These are phyloP conservation scores for Euthynnus affinis DNA, from an alignment of 2,797 vertebrate species.

Conservation along the genomic window DNA sequence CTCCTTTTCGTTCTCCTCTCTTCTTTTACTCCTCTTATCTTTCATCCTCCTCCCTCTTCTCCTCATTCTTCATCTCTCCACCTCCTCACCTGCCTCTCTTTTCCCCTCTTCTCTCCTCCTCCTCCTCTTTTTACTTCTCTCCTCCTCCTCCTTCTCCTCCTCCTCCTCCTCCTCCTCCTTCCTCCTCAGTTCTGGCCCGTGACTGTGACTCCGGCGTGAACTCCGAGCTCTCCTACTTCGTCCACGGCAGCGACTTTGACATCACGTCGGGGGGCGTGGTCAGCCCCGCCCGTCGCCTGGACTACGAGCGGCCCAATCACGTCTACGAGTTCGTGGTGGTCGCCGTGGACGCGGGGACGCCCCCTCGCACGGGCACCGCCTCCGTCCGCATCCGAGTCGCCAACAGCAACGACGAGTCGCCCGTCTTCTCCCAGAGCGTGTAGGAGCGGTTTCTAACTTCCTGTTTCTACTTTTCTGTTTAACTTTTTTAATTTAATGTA, in stretches of 20 bases:
- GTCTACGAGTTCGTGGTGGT: slow-evolving; percentile 93
- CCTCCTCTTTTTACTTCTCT: too few species aligned
- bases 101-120: too few species aligned
- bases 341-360: slow-evolving; percentile 89
- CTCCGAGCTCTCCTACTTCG: slow-evolving; percentile 89
- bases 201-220: slow-evolving; percentile 92
- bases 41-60: too few species aligned
- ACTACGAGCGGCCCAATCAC: slow-evolving; percentile 91
- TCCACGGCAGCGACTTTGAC: slow-evolving; percentile 89
- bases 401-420: slow-evolving; percentile 91
- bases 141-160: too few species aligned
- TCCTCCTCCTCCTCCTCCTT: too few species aligned
- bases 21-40: too few species aligned
- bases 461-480: neutral
- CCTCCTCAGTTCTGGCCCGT: slow-evolving; percentile 87
- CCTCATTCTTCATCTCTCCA: too few species aligned
- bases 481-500: neutral
- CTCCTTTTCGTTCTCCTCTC: too few species aligned
- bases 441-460: slow-evolving; percentile 68
- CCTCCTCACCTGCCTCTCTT: too few species aligned
- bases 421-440: slow-evolving; percentile 90
- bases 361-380: slow-evolving; percentile 90
- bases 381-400: slow-evolving; percentile 88
- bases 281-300: slow-evolving; percentile 86
- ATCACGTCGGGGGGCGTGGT: slow-evolving; percentile 88